Evolutionary conservation across 2,888 invertebrate genomes (phyloP), one percentile per base, ranked within the genome.

Genomic region (Harpalus rufipes): DNA sequence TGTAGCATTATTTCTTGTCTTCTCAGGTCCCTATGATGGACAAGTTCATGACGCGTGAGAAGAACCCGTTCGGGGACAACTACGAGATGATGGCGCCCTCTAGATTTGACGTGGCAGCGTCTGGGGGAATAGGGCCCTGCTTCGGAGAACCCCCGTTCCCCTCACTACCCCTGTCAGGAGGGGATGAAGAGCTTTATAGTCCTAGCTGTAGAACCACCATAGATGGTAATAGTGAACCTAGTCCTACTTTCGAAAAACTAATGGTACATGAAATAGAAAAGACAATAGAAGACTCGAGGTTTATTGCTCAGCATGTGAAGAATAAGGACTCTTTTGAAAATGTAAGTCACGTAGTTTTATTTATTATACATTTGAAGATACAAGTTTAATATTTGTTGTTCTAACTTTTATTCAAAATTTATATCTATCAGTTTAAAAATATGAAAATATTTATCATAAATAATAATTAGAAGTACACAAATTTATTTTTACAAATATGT

Each of bases 251-350:
- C 91, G 96, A 97, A 89, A 96, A 96, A 91, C 94, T 96, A 86
- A 95, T 94, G 88, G 93, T 96, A 87, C 94, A 96, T 90, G 96
- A 96, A 92, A 95, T 97, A 94, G 97, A 97, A 92, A 97, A 97
- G 91, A 97, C 97, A 89, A 95, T 97, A 91, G 96, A 97, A 90
- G 97, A 97, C 88, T 97, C 97, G 87, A 95, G 96, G 89, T 98
- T 98, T 92, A 97, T 98, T 92, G 97, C 97, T 90, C 98, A 98
- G 92, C 98, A 98, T 91, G 97, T 97, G 91, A 96, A 95, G 92
- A 98, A 98, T 93, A 97, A 97, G 92, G 97, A 98, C 92, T 96
- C 96, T 91, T 98, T 97, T 91, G 97, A 97, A 92, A 96, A 96
- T 92, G 97, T 97, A 93, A 96, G 96, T 95, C 3, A 14, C 5